Percentiles rank a stretch among this genome's conserved stretches.
These are phyloP conservation scores for Drosophila borborema DNA, from an alignment of 2,888 invertebrate genomes.

Conservation along the genomic window DNA sequence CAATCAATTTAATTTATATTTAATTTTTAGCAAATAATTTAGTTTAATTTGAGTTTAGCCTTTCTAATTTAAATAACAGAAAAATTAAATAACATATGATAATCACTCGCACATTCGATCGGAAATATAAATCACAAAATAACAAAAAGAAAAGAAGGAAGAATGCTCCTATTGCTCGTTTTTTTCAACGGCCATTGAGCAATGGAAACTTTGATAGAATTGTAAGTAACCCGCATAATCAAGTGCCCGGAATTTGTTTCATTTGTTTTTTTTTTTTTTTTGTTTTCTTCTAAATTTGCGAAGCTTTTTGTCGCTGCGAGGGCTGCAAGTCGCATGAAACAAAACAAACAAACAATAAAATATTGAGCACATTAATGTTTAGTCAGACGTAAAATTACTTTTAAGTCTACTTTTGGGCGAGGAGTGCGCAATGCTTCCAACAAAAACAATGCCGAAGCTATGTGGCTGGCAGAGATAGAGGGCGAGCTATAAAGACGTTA, in stretches of 20 bases:
- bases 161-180: too few species aligned
- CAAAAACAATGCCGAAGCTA: neutral
- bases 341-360: conserved; percentile 84
- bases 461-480: conserved; percentile 5
- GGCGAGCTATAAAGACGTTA: conserved; percentile 71
- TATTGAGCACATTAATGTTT: conserved; percentile 86
- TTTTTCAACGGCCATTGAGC: conserved; percentile 34
- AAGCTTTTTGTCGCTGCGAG: conserved; percentile 37
- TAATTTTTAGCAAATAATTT: too few species aligned
- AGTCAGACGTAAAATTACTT: conserved; percentile 86
- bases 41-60: too few species aligned
- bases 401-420: conserved; percentile 80
- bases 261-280: conserved; percentile 9
- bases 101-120: neutral
- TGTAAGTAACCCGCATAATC: conserved; percentile 70
- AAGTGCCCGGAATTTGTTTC: conserved; percentile 43
- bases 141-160: neutral
- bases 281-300: conserved; percentile 20
- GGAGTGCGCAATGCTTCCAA: conserved; percentile 11
- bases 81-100: neutral
- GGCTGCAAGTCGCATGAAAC: conserved; percentile 45
- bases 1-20: too few species aligned
- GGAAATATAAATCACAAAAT: neutral
- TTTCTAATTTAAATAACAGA: neutral
- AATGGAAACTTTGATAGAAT: conserved; percentile 42